Percentiles rank a stretch among this genome's conserved stretches.
Evolutionary conservation across 2,797 vertebrate genomes (phyloP).

Genomic region (Schizopygopsis pylzovi): DNA sequence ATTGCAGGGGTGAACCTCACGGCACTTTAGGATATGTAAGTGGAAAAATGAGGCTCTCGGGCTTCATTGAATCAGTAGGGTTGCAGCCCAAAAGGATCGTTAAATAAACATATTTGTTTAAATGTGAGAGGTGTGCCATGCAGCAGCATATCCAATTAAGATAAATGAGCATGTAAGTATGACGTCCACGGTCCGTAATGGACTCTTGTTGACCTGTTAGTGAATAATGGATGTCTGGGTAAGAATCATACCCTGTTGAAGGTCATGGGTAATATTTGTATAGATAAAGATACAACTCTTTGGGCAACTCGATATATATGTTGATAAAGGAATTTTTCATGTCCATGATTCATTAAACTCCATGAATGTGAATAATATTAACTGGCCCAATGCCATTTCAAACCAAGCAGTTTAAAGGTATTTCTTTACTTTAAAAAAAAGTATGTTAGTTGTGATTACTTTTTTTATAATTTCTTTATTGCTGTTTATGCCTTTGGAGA

Average conservation of each 20-base stretch:
- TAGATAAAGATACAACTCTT: slow-evolving; percentile 34
- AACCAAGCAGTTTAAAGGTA: background rate
- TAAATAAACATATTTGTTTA: background rate
- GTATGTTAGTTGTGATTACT: background rate
- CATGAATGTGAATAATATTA: slow-evolving; percentile 12
- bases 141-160: slow-evolving; percentile 5
- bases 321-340: slow-evolving; percentile 37
- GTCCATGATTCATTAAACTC: slow-evolving; percentile 17
- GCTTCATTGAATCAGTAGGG: background rate
- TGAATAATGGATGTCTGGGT: slow-evolving; percentile 40
- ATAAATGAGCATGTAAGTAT: slow-evolving; percentile 42
- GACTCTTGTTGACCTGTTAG: slow-evolving; percentile 12
- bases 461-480: background rate
- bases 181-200: slow-evolving; percentile 28
- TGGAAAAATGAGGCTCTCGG: slow-evolving; percentile 1
- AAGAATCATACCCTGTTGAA: slow-evolving; percentile 33
- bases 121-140: background rate
- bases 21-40: slow-evolving; percentile 36
- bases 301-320: slow-evolving; percentile 16
- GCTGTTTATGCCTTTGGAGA: slow-evolving; percentile 27
- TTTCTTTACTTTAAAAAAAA: background rate
- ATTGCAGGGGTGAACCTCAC: slow-evolving; percentile 35
- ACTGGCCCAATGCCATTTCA: background rate
- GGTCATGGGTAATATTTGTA: slow-evolving; percentile 35
- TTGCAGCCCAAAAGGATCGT: background rate